Conservation (phyloP, 2,888 invertebrate genomes). For the Cheilosia grossa region DNA sequence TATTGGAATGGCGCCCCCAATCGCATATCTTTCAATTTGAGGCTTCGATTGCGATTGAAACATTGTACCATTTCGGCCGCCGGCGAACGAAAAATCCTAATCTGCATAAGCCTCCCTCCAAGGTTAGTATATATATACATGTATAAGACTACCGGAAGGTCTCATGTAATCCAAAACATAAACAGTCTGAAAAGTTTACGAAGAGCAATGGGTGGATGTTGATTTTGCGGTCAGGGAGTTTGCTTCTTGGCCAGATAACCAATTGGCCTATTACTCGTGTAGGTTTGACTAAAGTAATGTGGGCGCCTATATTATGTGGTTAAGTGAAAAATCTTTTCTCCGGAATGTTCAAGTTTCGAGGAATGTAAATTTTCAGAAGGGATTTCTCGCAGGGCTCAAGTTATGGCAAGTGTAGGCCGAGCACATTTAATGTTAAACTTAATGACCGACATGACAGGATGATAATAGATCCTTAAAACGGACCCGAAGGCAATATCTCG, state of each 20-base stretch:
- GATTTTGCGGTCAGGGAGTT: constrained; percentile 58
- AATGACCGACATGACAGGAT: constrained; percentile 25
- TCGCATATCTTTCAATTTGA: constrained; percentile 52
- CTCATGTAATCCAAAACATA: constrained; percentile 36
- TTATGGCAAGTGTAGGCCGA: constrained; percentile 40
- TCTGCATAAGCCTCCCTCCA: constrained; percentile 57
- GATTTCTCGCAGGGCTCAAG: constrained; percentile 40
- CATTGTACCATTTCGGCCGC: constrained; percentile 6
- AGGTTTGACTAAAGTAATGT: constrained; percentile 4
- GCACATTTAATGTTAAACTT: constrained; percentile 33
- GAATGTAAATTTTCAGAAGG: constrained; percentile 54
- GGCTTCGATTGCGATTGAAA: constrained; percentile 55
- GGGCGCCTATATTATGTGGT: background rate
- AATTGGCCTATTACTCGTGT: constrained; percentile 59
- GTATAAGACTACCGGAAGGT: background rate
- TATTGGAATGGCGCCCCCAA: constrained; percentile 5
- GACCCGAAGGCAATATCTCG: background rate
- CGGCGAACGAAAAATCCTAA: constrained; percentile 34
- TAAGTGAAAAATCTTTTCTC: constrained; percentile 43
- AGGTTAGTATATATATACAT: background rate
- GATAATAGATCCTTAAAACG: constrained; percentile 33
- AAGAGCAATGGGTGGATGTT: constrained; percentile 8
- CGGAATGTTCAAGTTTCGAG: constrained; percentile 12
- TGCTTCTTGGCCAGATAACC: constrained; percentile 43
- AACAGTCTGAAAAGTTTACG: constrained; percentile 21